Percentiles rank a stretch among this genome's conserved stretches.
Conservation (phyloP, 2,888 invertebrate genomes). For the Heliconius erato region DNA sequence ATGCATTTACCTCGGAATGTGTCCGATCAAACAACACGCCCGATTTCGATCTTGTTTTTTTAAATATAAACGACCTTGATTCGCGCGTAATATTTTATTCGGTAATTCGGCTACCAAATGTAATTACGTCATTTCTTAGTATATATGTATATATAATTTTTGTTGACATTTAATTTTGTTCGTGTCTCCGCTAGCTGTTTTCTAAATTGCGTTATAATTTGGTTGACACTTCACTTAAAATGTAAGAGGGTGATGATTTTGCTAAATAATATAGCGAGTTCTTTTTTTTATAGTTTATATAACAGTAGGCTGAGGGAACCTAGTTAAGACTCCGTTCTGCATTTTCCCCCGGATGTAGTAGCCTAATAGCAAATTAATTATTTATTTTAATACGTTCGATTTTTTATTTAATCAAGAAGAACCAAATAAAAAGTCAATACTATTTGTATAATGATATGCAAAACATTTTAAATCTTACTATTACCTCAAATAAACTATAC, state of each 20-base stretch:
- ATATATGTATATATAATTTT: conserved; percentile 13
- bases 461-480: neutral
- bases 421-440: no score
- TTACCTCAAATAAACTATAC: neutral
- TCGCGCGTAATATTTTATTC: conserved; percentile 44
- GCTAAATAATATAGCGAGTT: neutral
- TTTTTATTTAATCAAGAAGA: no score
- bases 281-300: no score
- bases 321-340: no score
- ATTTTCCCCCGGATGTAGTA: no score
- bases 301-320: no score
- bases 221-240: neutral
- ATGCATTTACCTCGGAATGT: conserved; percentile 40
- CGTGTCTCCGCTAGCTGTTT: neutral
- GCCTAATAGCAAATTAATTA: neutral
- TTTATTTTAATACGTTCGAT: neutral
- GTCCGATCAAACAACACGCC: conserved; percentile 43
- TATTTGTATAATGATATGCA: no score
- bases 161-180: conserved; percentile 22
- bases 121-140: conserved; percentile 43
- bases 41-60: conserved; percentile 45
- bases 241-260: neutral
- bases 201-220: conserved; percentile 14
- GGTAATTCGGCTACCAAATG: conserved; percentile 40
- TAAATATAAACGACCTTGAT: conserved; percentile 46